Evolutionary conservation across 2,888 invertebrate genomes (phyloP), one percentile per base, ranked within the genome.

Genomic region (Chydorus sphaericus): DNA sequence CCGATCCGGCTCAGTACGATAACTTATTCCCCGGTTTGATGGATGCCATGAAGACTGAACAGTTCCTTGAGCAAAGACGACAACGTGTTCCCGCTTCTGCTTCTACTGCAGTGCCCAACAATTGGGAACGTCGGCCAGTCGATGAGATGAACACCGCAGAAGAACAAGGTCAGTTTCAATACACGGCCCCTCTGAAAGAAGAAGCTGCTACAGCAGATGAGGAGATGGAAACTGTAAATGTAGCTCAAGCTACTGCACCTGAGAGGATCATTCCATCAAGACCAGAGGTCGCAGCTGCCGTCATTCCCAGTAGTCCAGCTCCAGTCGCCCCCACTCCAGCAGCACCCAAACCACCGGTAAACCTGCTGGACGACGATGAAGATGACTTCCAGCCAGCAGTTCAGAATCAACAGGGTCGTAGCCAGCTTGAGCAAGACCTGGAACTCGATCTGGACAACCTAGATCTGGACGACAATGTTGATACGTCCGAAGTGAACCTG

Each of bases 1-100:
- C 98, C 1, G 93, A 96, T 75, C 98, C 97, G 0, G 79, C 81
- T 48, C 84, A 91, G 63, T 98, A 98, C 68, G 92, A 92, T 68
- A 98, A 98, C 73, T 76, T 98, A 58, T 99, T 98, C 70, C 92
- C 94, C 0, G 90, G 83, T 1, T 77, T 85, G 60, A 73, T 74
- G 59, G 83, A 89, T 62, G 75, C 81, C 0, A 68, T 86, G 31
- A 81, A 80, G 63, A 79, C 83, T 0, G 85, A 88, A 66, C 77
- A 55, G 49, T 55, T 48, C 37, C 36, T 48, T 30, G 59, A 57
- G 49, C 44, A 60, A 55, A 67, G 70, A 31, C 59, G 63, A 59
- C 64, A 66, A 58, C 66, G 71, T 38, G 72, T 75, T 48, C 79
- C 83, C 2, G 86, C 88, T 0, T 67, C 70, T 7, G 68, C 70